phyloP scores from a whole-genome alignment of 1,140 invertebrate genomes.

The Belonocnema kinseyi region DNA sequence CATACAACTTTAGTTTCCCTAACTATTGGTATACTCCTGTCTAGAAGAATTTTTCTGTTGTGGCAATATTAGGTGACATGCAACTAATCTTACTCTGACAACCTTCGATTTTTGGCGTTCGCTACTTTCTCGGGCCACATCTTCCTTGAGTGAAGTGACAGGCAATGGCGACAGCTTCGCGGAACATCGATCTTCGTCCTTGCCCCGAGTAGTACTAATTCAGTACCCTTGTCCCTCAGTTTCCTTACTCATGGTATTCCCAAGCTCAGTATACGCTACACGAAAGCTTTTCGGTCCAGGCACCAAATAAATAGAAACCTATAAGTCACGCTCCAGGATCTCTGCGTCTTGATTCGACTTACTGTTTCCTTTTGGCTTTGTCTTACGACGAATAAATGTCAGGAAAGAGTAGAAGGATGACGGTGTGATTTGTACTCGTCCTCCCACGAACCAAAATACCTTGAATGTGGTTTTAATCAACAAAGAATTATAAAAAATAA shows the following conservation, averaged over 20 bases:
- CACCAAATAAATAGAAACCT: slow-evolving; percentile 64
- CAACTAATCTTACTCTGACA: background rate
- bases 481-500: too few relatives aligned
- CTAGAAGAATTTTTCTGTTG: too few relatives aligned
- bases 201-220: slow-evolving; percentile 70
- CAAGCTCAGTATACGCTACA: slow-evolving; percentile 41
- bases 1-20: too few relatives aligned
- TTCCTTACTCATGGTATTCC: slow-evolving; percentile 60
- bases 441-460: background rate
- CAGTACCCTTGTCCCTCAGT: slow-evolving; percentile 66
- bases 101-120: slow-evolving; percentile 24
- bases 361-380: slow-evolving; percentile 18
- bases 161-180: slow-evolving; percentile 39
- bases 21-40: too few relatives aligned
- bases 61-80: too few relatives aligned
- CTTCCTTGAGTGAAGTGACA: slow-evolving; percentile 35
- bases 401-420: background rate
- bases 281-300: slow-evolving; percentile 60
- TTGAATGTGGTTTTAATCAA: background rate
- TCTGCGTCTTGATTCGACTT: slow-evolving; percentile 40
- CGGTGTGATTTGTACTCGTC: background rate
- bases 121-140: slow-evolving; percentile 34
- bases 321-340: slow-evolving; percentile 63
- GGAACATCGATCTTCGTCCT: slow-evolving; percentile 69
- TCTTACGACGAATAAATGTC: slow-evolving; percentile 11